Evolutionary conservation across 53 echinoderm and acorn worm genomes (phyloP).

Genomic region (Holothuria scabra): DNA sequence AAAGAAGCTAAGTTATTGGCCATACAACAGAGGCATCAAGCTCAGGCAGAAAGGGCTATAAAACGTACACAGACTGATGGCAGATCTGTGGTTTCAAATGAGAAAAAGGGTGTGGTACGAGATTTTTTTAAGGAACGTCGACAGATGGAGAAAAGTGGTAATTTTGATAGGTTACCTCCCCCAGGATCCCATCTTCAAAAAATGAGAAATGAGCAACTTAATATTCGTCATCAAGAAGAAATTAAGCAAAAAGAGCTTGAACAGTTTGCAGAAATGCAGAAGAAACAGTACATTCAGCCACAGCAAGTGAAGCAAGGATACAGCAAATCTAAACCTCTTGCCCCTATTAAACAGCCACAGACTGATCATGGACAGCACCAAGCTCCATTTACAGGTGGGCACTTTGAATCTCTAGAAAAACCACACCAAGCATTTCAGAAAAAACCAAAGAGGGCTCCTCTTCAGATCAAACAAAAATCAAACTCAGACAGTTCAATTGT

Average conservation of each 20-base stretch:
- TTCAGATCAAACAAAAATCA: conserved; percentile 45
- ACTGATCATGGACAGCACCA: conserved; percentile 23
- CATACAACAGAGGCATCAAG: conserved; percentile 79
- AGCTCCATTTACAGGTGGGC: conserved; percentile 36
- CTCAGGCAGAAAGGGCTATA: conserved; percentile 37
- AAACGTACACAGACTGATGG: conserved; percentile 34
- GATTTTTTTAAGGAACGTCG: conserved; percentile 83
- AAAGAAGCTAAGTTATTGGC: conserved; percentile 84
- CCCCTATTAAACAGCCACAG: conserved; percentile 67
- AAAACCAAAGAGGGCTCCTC: conserved; percentile 55
- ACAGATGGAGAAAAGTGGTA: conserved; percentile 50
- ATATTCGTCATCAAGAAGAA: conserved; percentile 55
- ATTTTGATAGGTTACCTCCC: not conserved
- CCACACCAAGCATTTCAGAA: conserved; percentile 29
- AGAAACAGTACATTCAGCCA: conserved; percentile 45
- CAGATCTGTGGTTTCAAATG: not conserved
- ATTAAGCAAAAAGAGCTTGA: conserved; percentile 50
- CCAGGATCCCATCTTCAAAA: conserved; percentile 20
- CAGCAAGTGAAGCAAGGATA: conserved; percentile 5
- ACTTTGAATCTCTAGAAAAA: conserved; percentile 51
- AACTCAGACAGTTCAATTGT: conserved; percentile 20
- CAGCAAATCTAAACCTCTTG: conserved; percentile 66
- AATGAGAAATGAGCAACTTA: conserved; percentile 35
- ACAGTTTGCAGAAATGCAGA: conserved; percentile 51
- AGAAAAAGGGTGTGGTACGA: conserved; percentile 73